These are phyloP conservation scores for Melanotaenia trifasciata DNA, from an alignment of 2,797 vertebrate genomes.

Conservation along the genomic window DNA sequence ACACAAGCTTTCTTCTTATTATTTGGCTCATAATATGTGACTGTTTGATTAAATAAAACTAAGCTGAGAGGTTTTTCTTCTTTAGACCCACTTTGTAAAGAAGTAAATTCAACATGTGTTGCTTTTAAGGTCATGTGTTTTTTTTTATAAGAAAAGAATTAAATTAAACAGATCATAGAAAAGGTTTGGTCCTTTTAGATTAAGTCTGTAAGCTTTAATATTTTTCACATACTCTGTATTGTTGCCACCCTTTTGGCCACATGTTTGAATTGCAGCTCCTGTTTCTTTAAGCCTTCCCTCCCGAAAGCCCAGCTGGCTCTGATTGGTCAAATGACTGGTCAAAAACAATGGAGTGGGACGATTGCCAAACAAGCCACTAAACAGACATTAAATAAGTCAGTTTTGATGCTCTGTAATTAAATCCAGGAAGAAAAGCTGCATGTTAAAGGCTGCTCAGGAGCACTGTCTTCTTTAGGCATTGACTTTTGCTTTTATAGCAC, in stretches of 20 bases:
- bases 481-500: neutral
- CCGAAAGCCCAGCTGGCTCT: neutral
- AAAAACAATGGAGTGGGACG: no score
- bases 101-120: no score
- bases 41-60: neutral
- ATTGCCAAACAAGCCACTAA: no score
- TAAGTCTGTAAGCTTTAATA: neutral
- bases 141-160: neutral
- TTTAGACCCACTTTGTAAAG: no score
- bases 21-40: neutral
- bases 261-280: neutral
- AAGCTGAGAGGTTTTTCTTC: no score
- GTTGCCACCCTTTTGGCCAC: no score
- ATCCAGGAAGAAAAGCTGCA: no score
- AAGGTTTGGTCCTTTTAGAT: neutral
- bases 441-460: no score
- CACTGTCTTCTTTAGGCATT: neutral
- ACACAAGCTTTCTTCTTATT: neutral
- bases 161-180: neutral
- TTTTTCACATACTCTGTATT: no score
- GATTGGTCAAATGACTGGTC: neutral
- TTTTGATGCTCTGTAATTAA: no score
- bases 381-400: no score
- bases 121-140: no score
- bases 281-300: neutral